Evolutionary conservation across 2,888 invertebrate species (phyloP), one percentile per base, ranked within the genome.

Genomic region (Timandra comae): DNA sequence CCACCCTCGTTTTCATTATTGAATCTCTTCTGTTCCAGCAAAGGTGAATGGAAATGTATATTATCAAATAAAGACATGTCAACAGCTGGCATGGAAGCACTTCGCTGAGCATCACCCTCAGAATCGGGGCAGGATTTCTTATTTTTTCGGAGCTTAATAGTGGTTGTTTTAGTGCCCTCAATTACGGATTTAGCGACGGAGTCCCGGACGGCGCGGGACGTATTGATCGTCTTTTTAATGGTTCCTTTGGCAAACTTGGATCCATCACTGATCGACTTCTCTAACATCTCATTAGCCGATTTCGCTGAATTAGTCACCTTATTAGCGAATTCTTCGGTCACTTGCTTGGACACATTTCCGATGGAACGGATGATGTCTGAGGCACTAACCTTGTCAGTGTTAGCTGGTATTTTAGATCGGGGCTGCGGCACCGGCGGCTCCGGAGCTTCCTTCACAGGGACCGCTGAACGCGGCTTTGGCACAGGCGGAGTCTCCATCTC

Each of bases 21-120:
- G 33, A 62, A 67, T 34, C 59, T 66, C 31, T 79, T 82, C 45
- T 84, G 86, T 50, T 79, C 77, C 22, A 77, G 54, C 29, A 89
- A 64, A 2, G 91, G 91, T 8, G 91, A 91, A 46, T 89, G 87
- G 53, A 91, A 91, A 41, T 88, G 88, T 41, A 91, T 89, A 26
- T 87, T 87, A 51, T 88, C 89, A 77, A 92, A 92, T 7, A 91
- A 73, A 56, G 86, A 82, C 3, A 87, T 80, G 52, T 88, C 87
- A 22, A 77, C 81, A 10, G 68, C 74, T 6, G 89, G 89, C 84
- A 89, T 77, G 0, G 89, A 89, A 1, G 86, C 79, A 60, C 87
- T 87, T 39, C 88, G 73, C 21, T 81, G 79, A 13, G 65, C 49
- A 8, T 71, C 64, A 5, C 34, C 41, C 12, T 61, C 58, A 23